Evolutionary conservation across 2,113 vertebrate species (phyloP).

Genomic region (Cebus imitator): DNA sequence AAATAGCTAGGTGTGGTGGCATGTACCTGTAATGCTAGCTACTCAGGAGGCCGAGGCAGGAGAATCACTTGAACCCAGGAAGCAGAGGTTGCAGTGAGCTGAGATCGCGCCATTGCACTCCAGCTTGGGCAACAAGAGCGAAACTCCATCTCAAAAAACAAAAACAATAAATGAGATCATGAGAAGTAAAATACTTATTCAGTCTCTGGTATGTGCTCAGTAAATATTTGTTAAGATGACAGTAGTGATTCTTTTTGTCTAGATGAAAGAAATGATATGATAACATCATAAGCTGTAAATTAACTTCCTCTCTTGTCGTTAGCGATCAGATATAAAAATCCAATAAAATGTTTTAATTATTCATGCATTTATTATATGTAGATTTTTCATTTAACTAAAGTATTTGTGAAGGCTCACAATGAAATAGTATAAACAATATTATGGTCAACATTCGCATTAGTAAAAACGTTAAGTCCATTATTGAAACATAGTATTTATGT

Average conservation of each 20-base stretch:
- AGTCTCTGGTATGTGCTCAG: background rate
- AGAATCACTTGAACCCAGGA: too few relatives aligned
- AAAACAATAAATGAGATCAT: background rate
- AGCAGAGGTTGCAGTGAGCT: too few relatives aligned
- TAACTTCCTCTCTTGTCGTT: background rate
- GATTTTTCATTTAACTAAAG: constrained; percentile 37
- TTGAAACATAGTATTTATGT: background rate
- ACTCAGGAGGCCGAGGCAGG: too few relatives aligned
- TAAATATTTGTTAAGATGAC: constrained; percentile 6
- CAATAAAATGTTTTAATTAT: constrained; percentile 25
- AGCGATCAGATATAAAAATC: constrained; percentile 23
- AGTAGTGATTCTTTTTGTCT: background rate
- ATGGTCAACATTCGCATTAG: constrained; percentile 41
- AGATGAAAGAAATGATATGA: background rate
- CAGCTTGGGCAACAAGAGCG: too few relatives aligned
- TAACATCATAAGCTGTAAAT: background rate
- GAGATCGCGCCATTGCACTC: too few relatives aligned
- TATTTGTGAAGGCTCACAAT: background rate
- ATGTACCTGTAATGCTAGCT: too few relatives aligned
- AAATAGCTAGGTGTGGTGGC: too few relatives aligned
- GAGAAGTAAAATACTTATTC: background rate
- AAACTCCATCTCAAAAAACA: too few relatives aligned
- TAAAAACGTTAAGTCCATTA: constrained; percentile 13
- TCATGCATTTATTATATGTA: background rate
- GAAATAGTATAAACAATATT: constrained; percentile 27